Percentiles rank a stretch among this genome's conserved stretches.
These are phyloP conservation scores for Brachionus calyciflorus DNA, from an alignment of 1,140 invertebrate genomes.

Conservation along the genomic window DNA sequence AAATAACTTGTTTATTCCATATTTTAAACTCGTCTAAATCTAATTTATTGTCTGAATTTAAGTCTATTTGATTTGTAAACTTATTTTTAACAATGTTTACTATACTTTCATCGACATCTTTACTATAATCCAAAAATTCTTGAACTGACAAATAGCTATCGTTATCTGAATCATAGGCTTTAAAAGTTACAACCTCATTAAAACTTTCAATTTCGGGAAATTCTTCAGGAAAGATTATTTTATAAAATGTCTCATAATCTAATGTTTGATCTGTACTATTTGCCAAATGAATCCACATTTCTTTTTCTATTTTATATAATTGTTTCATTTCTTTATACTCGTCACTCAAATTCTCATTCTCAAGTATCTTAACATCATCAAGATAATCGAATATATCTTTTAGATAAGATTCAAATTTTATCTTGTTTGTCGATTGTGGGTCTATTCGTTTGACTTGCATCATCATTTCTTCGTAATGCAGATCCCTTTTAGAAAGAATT, in stretches of 20 bases:
- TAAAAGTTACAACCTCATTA: not conserved
- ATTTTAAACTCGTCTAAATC: constrained; percentile 5
- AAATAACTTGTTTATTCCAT: not conserved
- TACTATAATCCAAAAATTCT: constrained; percentile 26
- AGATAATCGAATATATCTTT: constrained; percentile 24
- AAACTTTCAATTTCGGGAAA: constrained; percentile 7
- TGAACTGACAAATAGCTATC: constrained; percentile 8
- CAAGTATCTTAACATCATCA: not conserved
- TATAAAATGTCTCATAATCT: not conserved
- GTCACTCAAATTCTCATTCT: not conserved
- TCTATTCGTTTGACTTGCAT: not conserved
- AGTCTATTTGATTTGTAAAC: constrained; percentile 18
- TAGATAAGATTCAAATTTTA: not conserved
- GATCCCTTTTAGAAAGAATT: not conserved
- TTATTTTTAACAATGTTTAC: not conserved
- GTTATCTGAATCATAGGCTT: constrained; percentile 13
- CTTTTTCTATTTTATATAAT: constrained; percentile 17
- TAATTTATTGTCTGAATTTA: not conserved
- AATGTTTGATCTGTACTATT: not conserved
- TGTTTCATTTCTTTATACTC: not conserved
- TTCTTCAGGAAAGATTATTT: not conserved
- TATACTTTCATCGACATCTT: constrained; percentile 27
- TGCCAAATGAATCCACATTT: constrained; percentile 10
- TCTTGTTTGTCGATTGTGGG: not conserved
- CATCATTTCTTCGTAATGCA: not conserved